These are phyloP conservation scores for Chloropsis cyanopogon DNA, from an alignment of 2,113 vertebrate genomes.

Conservation along the genomic window DNA sequence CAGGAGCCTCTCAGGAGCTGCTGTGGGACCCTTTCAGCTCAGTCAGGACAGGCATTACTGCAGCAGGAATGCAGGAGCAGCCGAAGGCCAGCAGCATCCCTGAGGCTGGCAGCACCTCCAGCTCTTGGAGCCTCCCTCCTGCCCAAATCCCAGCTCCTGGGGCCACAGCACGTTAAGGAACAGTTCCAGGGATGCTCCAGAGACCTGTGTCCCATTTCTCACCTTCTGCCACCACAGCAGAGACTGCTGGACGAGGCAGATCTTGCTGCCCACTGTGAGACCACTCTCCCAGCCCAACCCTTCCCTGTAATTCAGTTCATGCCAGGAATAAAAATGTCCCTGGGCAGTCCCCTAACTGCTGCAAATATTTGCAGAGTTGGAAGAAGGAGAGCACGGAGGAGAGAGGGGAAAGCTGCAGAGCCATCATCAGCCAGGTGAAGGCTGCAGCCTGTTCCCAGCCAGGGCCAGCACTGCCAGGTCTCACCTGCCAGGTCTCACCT, in stretches of 20 bases:
- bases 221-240: neutral
- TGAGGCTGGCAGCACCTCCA: neutral
- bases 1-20: neutral
- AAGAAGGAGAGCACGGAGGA: neutral
- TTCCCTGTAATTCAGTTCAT: neutral
- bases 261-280: neutral
- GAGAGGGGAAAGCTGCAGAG: neutral
- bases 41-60: accelerated
- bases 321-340: neutral
- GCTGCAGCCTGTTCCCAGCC: neutral
- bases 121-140: neutral
- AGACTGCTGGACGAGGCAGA: neutral
- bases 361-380: neutral
- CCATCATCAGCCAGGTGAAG: neutral
- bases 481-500: neutral
- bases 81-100: neutral
- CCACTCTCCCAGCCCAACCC: neutral
- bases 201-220: neutral
- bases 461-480: neutral
- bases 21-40: neutral
- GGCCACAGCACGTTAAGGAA: neutral
- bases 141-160: neutral
- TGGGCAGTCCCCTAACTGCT: neutral
- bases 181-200: neutral
- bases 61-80: accelerated